Evolutionary conservation across 2,888 invertebrate species (phyloP).

Genomic region (Drosophila kanekoi): DNA sequence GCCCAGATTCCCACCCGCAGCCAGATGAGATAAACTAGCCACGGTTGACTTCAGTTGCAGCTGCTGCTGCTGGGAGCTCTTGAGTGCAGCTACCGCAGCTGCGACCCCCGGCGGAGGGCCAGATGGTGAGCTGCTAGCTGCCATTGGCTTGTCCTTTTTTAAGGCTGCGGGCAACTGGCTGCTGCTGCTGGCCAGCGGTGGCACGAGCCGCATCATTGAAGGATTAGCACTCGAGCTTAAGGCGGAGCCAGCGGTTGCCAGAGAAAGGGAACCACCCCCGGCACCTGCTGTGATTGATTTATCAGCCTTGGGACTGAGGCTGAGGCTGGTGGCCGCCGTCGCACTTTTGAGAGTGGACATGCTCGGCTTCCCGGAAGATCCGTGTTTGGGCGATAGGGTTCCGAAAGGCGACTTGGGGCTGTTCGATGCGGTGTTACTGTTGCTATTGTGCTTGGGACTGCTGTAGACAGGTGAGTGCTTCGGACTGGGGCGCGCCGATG

Average conservation of each 20-base stretch:
- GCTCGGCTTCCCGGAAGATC: conserved; percentile 92
- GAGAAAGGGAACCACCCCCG: conserved; percentile 25
- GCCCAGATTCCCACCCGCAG: conserved; percentile 64
- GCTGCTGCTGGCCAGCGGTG: conserved; percentile 85
- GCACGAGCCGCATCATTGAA: conserved; percentile 82
- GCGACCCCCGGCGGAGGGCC: conserved; percentile 33
- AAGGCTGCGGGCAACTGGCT: conserved; percentile 36
- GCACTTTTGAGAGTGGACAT: conserved; percentile 95
- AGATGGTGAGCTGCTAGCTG: conserved; percentile 16
- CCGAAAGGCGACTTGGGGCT: conserved; percentile 91
- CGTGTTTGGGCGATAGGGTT: conserved; percentile 92
- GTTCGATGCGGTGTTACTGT: conserved; percentile 89
- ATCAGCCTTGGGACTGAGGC: conserved; percentile 80
- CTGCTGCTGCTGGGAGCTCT: conserved; percentile 60
- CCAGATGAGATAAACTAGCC: conserved; percentile 68
- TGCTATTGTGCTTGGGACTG: conserved; percentile 89
- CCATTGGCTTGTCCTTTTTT: conserved; percentile 43
- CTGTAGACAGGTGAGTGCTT: conserved; percentile 87
- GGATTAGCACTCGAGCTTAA: conserved; percentile 22
- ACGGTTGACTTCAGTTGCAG: conserved; percentile 73
- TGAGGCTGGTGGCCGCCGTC: conserved; percentile 81
- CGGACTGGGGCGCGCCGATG: conserved; percentile 86
- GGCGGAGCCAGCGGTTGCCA: conserved; percentile 9
- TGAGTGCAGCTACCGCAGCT: conserved; percentile 70
- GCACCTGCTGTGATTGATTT: conserved; percentile 52